Conservation (phyloP, 2,888 invertebrate species). For the Altica lythri region DNA sequence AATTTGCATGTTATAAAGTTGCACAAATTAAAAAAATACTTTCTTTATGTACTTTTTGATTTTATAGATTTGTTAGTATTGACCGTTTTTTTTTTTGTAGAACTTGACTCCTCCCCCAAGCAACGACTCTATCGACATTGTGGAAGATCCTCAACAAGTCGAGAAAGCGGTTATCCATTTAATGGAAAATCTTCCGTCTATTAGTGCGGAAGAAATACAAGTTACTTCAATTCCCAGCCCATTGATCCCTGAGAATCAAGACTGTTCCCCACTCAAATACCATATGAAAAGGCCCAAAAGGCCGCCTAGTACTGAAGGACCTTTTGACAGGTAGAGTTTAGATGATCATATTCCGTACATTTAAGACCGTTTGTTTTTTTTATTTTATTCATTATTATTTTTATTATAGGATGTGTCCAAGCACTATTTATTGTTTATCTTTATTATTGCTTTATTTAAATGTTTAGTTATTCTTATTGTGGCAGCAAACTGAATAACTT, state of each 20-base stretch:
- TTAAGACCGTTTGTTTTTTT: too few relatives aligned
- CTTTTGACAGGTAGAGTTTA: conserved; percentile 2
- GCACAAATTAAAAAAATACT: too few relatives aligned
- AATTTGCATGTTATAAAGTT: too few relatives aligned
- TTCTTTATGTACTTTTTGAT: too few relatives aligned
- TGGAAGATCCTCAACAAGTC: conserved; percentile 73
- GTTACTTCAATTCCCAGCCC: conserved; percentile 35
- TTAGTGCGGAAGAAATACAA: conserved; percentile 41
- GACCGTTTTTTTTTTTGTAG: conserved; percentile 4
- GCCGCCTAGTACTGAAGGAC: conserved; percentile 9
- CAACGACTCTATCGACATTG: conserved; percentile 55
- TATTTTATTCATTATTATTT: too few relatives aligned
- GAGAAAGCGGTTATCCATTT: conserved; percentile 76
- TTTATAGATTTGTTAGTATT: too few relatives aligned
- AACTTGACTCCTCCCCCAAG: conserved; percentile 25
- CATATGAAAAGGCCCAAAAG: conserved; percentile 19
- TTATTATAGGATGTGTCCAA: too few relatives aligned
- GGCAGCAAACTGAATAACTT: too few relatives aligned
- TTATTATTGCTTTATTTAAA: too few relatives aligned
- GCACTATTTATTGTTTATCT: too few relatives aligned
- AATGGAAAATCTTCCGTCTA: conserved; percentile 61
- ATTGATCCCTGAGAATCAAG: conserved; percentile 47
- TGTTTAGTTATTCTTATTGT: too few relatives aligned
- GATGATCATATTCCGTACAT: too few relatives aligned
- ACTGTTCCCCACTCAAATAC: conserved; percentile 6